Evolutionary conservation across 30 jellyfish, hydroid and myxozoan species (phyloP).

Genomic region (Aurelia sp.): DNA sequence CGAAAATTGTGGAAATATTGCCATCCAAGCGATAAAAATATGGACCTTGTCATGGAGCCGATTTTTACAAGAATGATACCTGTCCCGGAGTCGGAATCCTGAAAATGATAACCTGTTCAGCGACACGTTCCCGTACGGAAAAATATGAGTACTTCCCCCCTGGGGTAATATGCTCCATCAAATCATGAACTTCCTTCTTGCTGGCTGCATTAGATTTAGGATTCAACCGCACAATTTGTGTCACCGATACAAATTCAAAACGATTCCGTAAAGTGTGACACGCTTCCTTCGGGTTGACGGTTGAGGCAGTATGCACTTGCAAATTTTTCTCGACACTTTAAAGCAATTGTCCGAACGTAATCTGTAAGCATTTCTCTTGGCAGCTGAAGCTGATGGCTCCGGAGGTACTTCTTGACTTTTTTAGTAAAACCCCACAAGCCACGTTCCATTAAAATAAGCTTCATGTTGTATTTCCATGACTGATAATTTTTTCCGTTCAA

Average conservation of each 20-base stretch:
- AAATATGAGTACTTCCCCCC: too few species aligned
- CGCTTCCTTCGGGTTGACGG: conserved; percentile 62
- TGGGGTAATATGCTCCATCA: conserved; percentile 60
- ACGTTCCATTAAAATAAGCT: too few species aligned
- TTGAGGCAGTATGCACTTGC: conserved; percentile 57
- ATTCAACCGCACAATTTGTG: conserved; percentile 53
- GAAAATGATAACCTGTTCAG: too few species aligned
- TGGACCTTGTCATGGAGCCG: too few species aligned
- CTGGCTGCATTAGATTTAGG: conserved; percentile 55
- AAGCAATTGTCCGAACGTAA: conserved; percentile 53
- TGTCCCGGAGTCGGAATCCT: too few species aligned
- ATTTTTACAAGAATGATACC: too few species aligned
- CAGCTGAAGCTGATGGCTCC: conserved; percentile 22
- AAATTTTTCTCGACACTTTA: conserved; percentile 44
- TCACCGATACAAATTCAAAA: conserved; percentile 42
- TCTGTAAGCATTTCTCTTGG: conserved; percentile 33
- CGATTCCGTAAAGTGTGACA: conserved; percentile 49
- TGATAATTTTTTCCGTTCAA: conserved; percentile 46
- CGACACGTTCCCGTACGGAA: too few species aligned
- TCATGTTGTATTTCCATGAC: conserved; percentile 53
- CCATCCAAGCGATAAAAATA: too few species aligned
- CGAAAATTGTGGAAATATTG: too few species aligned
- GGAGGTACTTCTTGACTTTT: conserved; percentile 51
- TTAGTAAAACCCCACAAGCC: conserved; percentile 37
- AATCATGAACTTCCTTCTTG: conserved; percentile 49